Evolutionary conservation across 2,888 invertebrate genomes (phyloP).

Genomic region (Philopedon plagiatum): DNA sequence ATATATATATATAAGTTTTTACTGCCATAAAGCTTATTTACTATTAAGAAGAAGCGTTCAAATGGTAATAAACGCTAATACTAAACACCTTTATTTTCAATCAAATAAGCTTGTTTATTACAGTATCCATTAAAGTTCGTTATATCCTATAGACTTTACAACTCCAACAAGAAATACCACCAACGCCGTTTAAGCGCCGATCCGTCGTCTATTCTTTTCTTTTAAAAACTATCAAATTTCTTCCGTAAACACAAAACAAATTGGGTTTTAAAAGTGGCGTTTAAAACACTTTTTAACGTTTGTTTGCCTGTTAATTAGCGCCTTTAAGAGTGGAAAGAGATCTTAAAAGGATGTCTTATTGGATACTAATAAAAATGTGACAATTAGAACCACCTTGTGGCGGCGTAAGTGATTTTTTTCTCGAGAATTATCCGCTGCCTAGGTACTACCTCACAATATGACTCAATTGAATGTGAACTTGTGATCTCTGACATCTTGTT

Average conservation of each 20-base stretch:
- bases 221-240: slow-evolving; percentile 45
- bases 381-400: slow-evolving; percentile 42
- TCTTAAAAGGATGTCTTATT: slow-evolving; percentile 31
- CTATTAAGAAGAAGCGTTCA: no score
- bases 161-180: slow-evolving; percentile 32
- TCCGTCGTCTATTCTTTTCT: slow-evolving; percentile 42
- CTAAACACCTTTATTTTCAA: background rate
- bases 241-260: slow-evolving; percentile 42
- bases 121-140: slow-evolving; percentile 1
- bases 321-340: slow-evolving; percentile 43
- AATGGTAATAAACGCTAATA: background rate
- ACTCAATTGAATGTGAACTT: no score
- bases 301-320: slow-evolving; percentile 38
- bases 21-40: no score
- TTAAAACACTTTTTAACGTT: slow-evolving; percentile 45
- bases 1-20: no score
- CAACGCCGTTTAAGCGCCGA: slow-evolving; percentile 38
- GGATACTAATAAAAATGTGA: slow-evolving; percentile 36
- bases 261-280: slow-evolving; percentile 40
- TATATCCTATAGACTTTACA: background rate
- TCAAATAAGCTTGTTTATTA: background rate
- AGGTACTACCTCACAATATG: no score
- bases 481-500: no score
- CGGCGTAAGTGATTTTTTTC: no score
- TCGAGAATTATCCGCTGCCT: no score